Conservation (phyloP, 1,140 invertebrate genomes). For the Antheraea pernyi region DNA sequence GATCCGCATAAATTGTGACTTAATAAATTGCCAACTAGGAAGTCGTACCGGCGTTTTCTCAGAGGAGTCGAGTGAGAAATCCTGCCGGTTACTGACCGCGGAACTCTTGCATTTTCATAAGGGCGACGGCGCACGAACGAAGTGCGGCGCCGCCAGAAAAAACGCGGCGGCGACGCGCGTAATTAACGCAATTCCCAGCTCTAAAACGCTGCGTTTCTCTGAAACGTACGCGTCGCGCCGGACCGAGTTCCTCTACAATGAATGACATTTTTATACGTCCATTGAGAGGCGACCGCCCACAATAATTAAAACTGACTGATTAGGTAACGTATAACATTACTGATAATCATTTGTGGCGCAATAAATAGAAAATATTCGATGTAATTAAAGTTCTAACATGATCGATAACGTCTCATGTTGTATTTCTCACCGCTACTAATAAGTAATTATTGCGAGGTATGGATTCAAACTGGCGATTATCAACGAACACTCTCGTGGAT, state of each 20-base stretch:
- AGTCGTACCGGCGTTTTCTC: slow-evolving; percentile 28
- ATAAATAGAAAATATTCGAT: not conserved
- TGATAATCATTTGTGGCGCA: not conserved
- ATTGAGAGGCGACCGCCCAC: slow-evolving; percentile 28
- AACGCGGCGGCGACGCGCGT: slow-evolving; percentile 32
- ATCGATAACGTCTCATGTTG: not conserved
- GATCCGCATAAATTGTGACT: slow-evolving; percentile 9
- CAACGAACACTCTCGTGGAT: slow-evolving; percentile 5
- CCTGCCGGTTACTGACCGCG: slow-evolving; percentile 30
- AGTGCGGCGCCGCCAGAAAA: slow-evolving; percentile 21
- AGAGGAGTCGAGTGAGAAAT: slow-evolving; percentile 33
- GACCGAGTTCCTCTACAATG: slow-evolving; percentile 10
- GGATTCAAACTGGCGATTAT: not conserved
- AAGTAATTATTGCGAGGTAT: not conserved
- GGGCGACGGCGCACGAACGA: not conserved
- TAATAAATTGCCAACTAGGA: slow-evolving; percentile 17
- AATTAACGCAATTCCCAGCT: slow-evolving; percentile 34
- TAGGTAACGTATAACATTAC: slow-evolving; percentile 1
- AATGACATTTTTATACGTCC: slow-evolving; percentile 38
- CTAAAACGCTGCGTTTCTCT: slow-evolving; percentile 11
- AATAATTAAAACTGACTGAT: slow-evolving; percentile 8
- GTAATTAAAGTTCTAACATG: slow-evolving; percentile 4
- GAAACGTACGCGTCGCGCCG: not conserved
- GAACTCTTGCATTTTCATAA: slow-evolving; percentile 44
- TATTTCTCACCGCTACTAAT: not conserved